Percentiles rank a stretch among this genome's conserved stretches.
Evolutionary conservation across 2,113 vertebrate genomes (phyloP).

Genomic region (Tachysurus fulvidraco): DNA sequence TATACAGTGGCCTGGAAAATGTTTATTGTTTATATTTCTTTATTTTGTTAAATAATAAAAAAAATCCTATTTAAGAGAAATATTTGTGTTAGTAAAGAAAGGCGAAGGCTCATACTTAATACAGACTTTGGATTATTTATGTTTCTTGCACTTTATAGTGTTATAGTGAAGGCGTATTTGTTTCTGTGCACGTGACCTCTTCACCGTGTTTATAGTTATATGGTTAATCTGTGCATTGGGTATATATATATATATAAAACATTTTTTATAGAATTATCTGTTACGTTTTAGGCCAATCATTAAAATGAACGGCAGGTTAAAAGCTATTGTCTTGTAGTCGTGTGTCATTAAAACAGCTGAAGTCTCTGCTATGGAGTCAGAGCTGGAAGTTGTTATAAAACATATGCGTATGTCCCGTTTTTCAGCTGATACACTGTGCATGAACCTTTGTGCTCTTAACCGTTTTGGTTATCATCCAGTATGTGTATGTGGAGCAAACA

Average conservation of each 20-base stretch:
- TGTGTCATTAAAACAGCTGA: background rate
- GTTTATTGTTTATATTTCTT: no score
- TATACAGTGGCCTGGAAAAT: background rate
- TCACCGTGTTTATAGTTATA: background rate
- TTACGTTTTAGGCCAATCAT: background rate
- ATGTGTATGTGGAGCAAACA: slow-evolving; percentile 66
- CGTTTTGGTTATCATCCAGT: slow-evolving; percentile 76
- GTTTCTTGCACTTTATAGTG: no score
- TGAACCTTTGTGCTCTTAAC: slow-evolving; percentile 75
- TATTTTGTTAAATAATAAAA: no score
- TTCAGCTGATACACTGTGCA: slow-evolving; percentile 66
- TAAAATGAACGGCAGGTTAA: background rate
- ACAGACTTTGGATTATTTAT: no score
- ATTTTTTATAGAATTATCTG: background rate
- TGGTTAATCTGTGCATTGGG: background rate
- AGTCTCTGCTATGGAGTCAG: slow-evolving; percentile 84
- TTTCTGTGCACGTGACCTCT: background rate
- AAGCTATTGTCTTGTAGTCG: background rate
- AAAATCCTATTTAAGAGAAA: background rate
- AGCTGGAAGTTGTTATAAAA: slow-evolving; percentile 80
- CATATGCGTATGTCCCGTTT: slow-evolving; percentile 74
- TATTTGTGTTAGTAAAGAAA: no score
- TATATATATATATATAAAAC: background rate
- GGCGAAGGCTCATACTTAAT: no score
- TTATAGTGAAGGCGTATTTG: no score